Evolutionary conservation across 2,113 vertebrate species (phyloP), one percentile per base, ranked within the genome.

Genomic region (Cinclus mexicanus): DNA sequence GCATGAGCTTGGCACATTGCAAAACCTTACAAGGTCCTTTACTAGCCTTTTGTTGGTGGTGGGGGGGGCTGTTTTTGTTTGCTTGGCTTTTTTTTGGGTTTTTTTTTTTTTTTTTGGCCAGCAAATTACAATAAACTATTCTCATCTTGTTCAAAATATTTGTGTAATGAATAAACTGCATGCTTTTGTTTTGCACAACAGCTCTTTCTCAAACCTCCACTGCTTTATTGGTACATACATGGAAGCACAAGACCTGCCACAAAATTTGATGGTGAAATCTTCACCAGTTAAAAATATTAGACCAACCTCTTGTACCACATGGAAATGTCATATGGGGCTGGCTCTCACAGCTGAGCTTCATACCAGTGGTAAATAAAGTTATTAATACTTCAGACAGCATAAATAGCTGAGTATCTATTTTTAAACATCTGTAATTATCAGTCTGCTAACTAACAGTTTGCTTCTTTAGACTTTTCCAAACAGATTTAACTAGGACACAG

Each of bases 341-440:
- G 35, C 9, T 85, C 22, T 86, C 68, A 77, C 64, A 77, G 67
- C 35, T 90, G 52, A 94, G 81, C 59, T 92, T 93, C 56, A 92
- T 90, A 85, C 42, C 69, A 89, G 23, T 53, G 81, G 75, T 81
- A 84, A 95, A 95, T 91, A 82, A 90, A 88, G 69, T 87, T 95
- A 93, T 80, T 94, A 87, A 89, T 90, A 83, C 70, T 53, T 83
- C 44, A 91, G 76, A 90, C 65, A 72, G 69, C 74, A 79, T 69
- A 92, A 94, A 87, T 55, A 93, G 83, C 76, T 61, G 63, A 31
- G 7, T 41, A 83, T 23, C 83, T 89, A 92, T 84, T 91, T 95
- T 93, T 76, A 96, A 93, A 81, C 2, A 6, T 57, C 80, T 78
- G 53, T 81, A 95, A 94, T 96, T 94, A 93, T 55, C 76, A 92